Percentiles rank a stretch among this genome's conserved stretches.
These are phyloP conservation scores for Stichodactyla helianthus DNA, from an alignment of 64 coral and sea anemone species.

Conservation along the genomic window DNA sequence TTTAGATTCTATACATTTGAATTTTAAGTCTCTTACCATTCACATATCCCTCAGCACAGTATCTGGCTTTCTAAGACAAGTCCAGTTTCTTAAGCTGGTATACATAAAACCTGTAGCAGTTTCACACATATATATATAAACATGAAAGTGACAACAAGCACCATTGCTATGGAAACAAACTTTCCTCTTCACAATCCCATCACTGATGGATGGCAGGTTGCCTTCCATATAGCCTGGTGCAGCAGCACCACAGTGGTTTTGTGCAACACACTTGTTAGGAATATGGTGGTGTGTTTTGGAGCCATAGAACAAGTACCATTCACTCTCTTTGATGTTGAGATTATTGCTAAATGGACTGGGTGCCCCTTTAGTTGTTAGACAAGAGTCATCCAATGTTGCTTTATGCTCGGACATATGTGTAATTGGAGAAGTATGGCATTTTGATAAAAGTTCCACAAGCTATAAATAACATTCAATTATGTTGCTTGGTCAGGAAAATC, in stretches of 20 bases:
- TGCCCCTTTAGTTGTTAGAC: not conserved
- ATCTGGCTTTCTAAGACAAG: constrained; percentile 16
- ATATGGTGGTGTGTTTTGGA: not conserved
- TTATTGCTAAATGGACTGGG: not conserved
- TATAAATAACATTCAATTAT: no score
- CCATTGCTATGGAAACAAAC: constrained; percentile 40
- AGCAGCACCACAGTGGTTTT: constrained; percentile 23
- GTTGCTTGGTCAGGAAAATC: no score
- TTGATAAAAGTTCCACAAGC: not conserved
- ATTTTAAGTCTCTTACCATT: not conserved
- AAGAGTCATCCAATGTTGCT: not conserved
- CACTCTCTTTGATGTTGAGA: not conserved
- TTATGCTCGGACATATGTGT: not conserved
- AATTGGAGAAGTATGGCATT: not conserved
- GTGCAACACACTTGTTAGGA: not conserved
- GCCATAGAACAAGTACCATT: not conserved
- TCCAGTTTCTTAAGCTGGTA: constrained; percentile 49
- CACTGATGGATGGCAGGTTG: constrained; percentile 20
- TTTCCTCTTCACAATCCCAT: constrained; percentile 24
- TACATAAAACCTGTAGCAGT: constrained; percentile 47
- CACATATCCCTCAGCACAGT: not conserved
- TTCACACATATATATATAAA: constrained; percentile 32
- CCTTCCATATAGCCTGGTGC: constrained; percentile 40
- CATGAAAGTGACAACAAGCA: not conserved
- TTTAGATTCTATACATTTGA: no score